Percentiles rank a stretch among this genome's conserved stretches.
These are phyloP conservation scores for Stenichneumon culpator DNA, from an alignment of 2,888 invertebrate genomes.

Conservation along the genomic window DNA sequence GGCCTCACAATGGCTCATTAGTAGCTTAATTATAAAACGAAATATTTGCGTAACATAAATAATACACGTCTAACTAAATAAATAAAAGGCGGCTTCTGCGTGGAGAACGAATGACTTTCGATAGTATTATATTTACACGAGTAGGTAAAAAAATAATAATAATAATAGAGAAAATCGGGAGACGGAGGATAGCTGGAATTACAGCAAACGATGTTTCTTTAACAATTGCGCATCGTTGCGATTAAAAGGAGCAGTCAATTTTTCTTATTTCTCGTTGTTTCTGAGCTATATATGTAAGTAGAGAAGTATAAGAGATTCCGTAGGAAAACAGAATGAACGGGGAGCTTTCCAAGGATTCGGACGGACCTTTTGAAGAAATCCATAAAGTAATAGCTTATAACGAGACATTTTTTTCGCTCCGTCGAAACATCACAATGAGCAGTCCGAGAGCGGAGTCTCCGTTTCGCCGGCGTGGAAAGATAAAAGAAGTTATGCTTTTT, in stretches of 20 bases:
- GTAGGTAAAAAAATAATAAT: slow-evolving; percentile 66
- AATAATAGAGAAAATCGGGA: slow-evolving; percentile 33
- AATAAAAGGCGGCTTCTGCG: slow-evolving; percentile 72
- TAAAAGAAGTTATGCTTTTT: not conserved
- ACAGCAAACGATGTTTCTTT: not conserved
- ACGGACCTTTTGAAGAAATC: slow-evolving; percentile 55
- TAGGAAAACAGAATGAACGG: slow-evolving; percentile 1
- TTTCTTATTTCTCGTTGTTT: slow-evolving; percentile 8
- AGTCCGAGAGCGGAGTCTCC: slow-evolving; percentile 9
- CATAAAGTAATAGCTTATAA: slow-evolving; percentile 12
- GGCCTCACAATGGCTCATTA: slow-evolving; percentile 28
- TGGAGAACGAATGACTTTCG: slow-evolving; percentile 61
- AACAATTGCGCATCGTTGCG: slow-evolving; percentile 24
- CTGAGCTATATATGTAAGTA: slow-evolving; percentile 16
- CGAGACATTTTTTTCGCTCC: slow-evolving; percentile 30
- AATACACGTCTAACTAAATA: slow-evolving; percentile 78
- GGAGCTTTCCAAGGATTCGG: slow-evolving; percentile 34
- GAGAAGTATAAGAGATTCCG: slow-evolving; percentile 14
- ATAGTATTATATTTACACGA: slow-evolving; percentile 68
- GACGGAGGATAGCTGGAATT: not conserved
- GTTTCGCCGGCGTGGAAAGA: slow-evolving; percentile 3
- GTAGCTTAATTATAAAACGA: slow-evolving; percentile 7
- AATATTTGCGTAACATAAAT: slow-evolving; percentile 73
- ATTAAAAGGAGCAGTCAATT: slow-evolving; percentile 24
- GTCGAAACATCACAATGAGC: slow-evolving; percentile 43